Percentiles rank a stretch among this genome's conserved stretches.
Conservation (phyloP, 2,113 vertebrate species). For the Leucopsar rothschildi region DNA sequence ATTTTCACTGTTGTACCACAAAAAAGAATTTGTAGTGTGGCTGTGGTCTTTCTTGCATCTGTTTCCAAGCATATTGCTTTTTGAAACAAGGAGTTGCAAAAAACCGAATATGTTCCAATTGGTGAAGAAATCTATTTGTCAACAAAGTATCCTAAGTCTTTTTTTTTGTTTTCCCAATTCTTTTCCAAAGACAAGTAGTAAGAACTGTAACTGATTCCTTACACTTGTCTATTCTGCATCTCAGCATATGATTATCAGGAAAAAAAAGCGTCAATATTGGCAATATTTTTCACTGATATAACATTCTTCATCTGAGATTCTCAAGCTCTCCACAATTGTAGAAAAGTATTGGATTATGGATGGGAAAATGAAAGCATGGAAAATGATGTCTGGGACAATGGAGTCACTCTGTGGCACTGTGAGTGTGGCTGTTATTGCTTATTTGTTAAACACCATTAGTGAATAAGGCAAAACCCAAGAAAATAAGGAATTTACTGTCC, state of each 20-base stretch:
- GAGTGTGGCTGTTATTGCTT: background rate
- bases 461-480: background rate
- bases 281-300: background rate
- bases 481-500: background rate
- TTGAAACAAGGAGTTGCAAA: background rate
- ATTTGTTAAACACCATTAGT: background rate
- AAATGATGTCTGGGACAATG: background rate
- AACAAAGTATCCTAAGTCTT: background rate
- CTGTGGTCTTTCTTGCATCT: background rate
- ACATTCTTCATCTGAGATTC: background rate
- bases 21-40: background rate
- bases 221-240: background rate
- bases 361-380: background rate
- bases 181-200: background rate
- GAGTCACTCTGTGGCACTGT: background rate
- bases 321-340: background rate
- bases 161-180: background rate
- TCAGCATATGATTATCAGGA: background rate
- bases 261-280: background rate
- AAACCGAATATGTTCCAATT: background rate
- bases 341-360: background rate
- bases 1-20: background rate
- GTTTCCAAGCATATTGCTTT: background rate
- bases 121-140: background rate
- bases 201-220: background rate